Percentiles rank a stretch among this genome's conserved stretches.
Evolutionary conservation across 1,140 invertebrate species (phyloP).

Genomic region (Musca vetustissima): DNA sequence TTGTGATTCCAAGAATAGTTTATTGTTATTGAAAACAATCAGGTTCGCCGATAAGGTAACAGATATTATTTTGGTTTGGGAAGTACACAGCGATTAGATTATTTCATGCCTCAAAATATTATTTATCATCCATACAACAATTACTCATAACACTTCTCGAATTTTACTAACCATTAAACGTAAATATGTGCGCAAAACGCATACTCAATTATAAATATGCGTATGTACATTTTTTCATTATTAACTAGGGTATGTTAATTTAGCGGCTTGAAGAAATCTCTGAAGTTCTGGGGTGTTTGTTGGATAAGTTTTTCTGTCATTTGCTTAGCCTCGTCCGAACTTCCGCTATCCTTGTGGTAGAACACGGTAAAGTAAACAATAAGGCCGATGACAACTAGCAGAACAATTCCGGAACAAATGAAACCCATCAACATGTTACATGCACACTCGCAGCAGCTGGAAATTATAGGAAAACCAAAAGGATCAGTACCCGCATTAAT

Average conservation of each 20-base stretch:
- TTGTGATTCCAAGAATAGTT: too few relatives aligned
- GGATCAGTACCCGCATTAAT: background rate
- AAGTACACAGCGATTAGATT: too few relatives aligned
- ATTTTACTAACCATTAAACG: background rate
- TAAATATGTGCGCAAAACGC: background rate
- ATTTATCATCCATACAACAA: background rate
- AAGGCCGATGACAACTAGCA: conserved; percentile 43
- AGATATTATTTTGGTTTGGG: background rate
- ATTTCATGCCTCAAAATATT: too few relatives aligned
- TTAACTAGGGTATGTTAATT: conserved; percentile 3
- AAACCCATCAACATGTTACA: conserved; percentile 48
- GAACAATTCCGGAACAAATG: conserved; percentile 38
- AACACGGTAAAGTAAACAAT: conserved; percentile 49
- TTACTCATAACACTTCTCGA: background rate
- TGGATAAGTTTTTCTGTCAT: conserved; percentile 25
- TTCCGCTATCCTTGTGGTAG: conserved; percentile 40
- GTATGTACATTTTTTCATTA: background rate
- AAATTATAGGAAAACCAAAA: conserved; percentile 4
- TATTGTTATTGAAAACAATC: too few relatives aligned
- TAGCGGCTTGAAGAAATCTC: conserved; percentile 26
- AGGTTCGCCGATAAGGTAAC: too few relatives aligned
- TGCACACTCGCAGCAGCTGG: conserved; percentile 47
- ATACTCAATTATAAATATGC: too few relatives aligned
- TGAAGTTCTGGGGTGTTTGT: conserved; percentile 23
- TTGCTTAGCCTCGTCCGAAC: conserved; percentile 14